These are phyloP conservation scores for Adelges cooleyi DNA, from an alignment of 1,140 invertebrate species.

Conservation along the genomic window DNA sequence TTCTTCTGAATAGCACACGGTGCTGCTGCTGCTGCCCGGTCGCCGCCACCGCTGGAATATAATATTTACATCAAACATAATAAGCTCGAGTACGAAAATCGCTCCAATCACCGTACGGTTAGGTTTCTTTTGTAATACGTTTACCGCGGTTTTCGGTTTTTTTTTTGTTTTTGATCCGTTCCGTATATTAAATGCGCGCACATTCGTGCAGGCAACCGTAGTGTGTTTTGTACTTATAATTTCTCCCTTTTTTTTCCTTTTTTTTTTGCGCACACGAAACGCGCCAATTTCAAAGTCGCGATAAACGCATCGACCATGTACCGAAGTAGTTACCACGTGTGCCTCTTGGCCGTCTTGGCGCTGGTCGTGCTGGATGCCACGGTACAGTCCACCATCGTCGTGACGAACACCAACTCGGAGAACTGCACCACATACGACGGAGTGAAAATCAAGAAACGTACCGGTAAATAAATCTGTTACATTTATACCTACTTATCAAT, in stretches of 20 bases:
- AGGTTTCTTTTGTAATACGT: no score
- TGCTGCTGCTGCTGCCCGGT: not conserved
- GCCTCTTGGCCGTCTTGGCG: conserved; percentile 1
- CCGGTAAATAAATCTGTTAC: conserved; percentile 25
- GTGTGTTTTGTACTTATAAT: no score
- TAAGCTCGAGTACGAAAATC: no score
- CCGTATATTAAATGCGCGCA: no score
- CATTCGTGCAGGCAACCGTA: no score
- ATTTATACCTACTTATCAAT: no score
- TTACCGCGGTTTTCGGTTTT: not conserved
- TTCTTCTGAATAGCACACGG: not conserved
- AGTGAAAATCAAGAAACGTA: conserved; percentile 16
- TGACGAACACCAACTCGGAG: conserved; percentile 6
- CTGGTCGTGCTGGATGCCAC: not conserved
- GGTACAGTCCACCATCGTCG: conserved; percentile 3
- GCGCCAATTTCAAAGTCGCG: not conserved
- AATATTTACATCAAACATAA: no score
- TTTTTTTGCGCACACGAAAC: not conserved
- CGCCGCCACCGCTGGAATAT: not conserved
- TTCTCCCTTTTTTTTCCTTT: not conserved
- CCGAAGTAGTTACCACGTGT: not conserved
- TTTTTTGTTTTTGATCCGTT: not conserved
- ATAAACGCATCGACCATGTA: not conserved
- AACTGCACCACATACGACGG: conserved; percentile 1
- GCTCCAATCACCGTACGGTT: no score